phyloP scores from a whole-genome alignment of 2,888 invertebrate species.

The Diadromus collaris region DNA sequence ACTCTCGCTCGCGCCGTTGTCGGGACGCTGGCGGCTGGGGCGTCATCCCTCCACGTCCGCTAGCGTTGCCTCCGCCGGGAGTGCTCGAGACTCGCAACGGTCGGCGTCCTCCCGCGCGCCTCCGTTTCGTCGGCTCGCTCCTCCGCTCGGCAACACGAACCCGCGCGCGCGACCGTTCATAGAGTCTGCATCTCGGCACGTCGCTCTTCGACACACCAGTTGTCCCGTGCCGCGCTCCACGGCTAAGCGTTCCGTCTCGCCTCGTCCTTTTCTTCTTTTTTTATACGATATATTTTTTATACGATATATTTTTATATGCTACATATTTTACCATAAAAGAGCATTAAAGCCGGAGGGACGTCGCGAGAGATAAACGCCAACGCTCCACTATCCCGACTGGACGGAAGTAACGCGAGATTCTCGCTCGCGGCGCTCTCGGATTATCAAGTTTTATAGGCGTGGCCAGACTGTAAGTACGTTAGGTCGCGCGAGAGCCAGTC shows the following conservation, averaged over 20 bases:
- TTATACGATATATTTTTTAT: no score
- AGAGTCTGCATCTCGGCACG: not conserved
- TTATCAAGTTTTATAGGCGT: constrained; percentile 5
- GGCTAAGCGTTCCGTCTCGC: constrained; percentile 35
- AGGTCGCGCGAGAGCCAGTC: not conserved
- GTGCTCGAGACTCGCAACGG: constrained; percentile 65
- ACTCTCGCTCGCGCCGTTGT: constrained; percentile 52
- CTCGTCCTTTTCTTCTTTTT: constrained; percentile 32
- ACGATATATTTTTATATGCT: not conserved
- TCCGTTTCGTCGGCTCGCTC: constrained; percentile 17
- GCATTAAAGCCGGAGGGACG: not conserved
- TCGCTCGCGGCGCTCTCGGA: not conserved
- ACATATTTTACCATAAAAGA: not conserved
- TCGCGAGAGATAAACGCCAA: not conserved
- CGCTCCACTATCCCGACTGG: not conserved
- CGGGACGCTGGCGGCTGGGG: constrained; percentile 55
- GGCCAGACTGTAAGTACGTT: not conserved
- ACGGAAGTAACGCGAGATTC: not conserved
- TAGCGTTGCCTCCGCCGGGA: constrained; percentile 68
- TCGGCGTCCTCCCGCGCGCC: constrained; percentile 44
- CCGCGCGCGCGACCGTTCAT: not conserved
- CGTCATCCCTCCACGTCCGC: constrained; percentile 58
- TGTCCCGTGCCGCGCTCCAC: constrained; percentile 47
- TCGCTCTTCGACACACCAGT: not conserved
- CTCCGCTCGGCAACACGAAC: not conserved